Percentiles rank a stretch among this genome's conserved stretches.
These are phyloP conservation scores for Polydesmus complanatus DNA, from an alignment of 2,888 invertebrate genomes.

Conservation along the genomic window DNA sequence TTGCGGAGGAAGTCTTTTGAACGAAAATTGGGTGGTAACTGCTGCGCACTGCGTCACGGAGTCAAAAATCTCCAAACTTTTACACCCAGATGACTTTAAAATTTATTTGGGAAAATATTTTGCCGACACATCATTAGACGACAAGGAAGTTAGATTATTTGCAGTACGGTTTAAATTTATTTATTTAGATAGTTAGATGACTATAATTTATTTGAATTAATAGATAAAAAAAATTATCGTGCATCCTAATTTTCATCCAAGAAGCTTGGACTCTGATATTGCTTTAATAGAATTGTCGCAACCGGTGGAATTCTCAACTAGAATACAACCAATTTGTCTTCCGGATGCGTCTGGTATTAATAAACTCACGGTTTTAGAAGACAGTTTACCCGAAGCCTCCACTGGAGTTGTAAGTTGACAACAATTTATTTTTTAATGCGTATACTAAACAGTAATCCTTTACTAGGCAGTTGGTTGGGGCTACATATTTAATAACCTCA, in stretches of 20 bases:
- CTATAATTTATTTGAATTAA: not conserved
- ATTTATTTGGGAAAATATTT: conserved; percentile 22
- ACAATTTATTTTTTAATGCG: not conserved
- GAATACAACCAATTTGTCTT: conserved; percentile 21
- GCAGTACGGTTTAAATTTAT: conserved; percentile 11
- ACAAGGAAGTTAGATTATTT: conserved; percentile 18
- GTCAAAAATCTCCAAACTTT: not conserved
- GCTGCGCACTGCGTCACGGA: conserved; percentile 22
- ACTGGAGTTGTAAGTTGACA: conserved; percentile 19
- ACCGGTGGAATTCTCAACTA: conserved; percentile 18
- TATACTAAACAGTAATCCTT: not conserved
- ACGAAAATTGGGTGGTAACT: conserved; percentile 20
- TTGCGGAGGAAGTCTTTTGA: conserved; percentile 20
- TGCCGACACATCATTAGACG: conserved; percentile 19
- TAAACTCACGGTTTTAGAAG: conserved; percentile 8
- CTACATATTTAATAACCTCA: conserved; percentile 19
- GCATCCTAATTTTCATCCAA: conserved; percentile 22
- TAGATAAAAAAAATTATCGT: conserved; percentile 21
- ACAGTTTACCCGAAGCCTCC: conserved; percentile 18
- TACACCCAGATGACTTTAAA: conserved; percentile 15
- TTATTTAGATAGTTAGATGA: not conserved
- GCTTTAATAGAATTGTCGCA: conserved; percentile 19
- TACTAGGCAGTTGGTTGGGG: conserved; percentile 22
- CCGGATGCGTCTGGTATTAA: conserved; percentile 14
- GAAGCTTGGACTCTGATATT: conserved; percentile 20